Conservation (phyloP, 1,140 invertebrate species). For the Plectrocnemia conspersa region DNA sequence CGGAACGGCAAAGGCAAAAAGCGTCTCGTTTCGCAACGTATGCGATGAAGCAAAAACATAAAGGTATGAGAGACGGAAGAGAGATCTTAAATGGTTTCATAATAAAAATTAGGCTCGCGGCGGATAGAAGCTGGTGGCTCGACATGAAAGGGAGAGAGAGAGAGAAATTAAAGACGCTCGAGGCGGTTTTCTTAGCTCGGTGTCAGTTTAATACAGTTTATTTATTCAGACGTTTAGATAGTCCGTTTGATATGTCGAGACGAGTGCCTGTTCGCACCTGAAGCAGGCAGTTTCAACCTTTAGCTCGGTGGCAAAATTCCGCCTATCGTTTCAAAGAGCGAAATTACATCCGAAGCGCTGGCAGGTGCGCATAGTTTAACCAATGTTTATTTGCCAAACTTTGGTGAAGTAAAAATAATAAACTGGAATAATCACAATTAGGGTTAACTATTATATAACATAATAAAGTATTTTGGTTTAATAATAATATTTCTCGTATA, state of each 20-base stretch:
- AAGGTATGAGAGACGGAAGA: slow-evolving; percentile 23
- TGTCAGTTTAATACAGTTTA: slow-evolving; percentile 32
- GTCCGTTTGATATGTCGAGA: slow-evolving; percentile 25
- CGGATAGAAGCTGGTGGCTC: slow-evolving; percentile 2
- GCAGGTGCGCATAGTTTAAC: too few relatives aligned
- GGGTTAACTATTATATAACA: too few relatives aligned
- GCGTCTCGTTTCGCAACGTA: slow-evolving; percentile 25
- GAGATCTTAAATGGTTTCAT: slow-evolving; percentile 27
- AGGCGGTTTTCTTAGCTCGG: slow-evolving; percentile 6
- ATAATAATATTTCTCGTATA: too few relatives aligned
- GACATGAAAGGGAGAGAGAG: slow-evolving; percentile 23
- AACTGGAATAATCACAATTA: too few relatives aligned
- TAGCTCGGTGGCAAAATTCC: too few relatives aligned
- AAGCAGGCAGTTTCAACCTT: too few relatives aligned
- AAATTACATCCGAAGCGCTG: too few relatives aligned
- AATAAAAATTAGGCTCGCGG: slow-evolving; percentile 31
- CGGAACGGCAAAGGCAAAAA: slow-evolving; percentile 23
- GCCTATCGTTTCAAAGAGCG: too few relatives aligned
- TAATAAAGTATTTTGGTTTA: too few relatives aligned
- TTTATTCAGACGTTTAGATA: slow-evolving; percentile 31
- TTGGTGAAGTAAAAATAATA: too few relatives aligned
- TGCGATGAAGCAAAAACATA: slow-evolving; percentile 34
- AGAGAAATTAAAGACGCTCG: slow-evolving; percentile 26
- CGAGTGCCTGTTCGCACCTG: slow-evolving; percentile 21
- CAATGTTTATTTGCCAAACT: too few relatives aligned